Conservation (phyloP, 2,113 vertebrate species). For the Aleadryas rufinucha region DNA sequence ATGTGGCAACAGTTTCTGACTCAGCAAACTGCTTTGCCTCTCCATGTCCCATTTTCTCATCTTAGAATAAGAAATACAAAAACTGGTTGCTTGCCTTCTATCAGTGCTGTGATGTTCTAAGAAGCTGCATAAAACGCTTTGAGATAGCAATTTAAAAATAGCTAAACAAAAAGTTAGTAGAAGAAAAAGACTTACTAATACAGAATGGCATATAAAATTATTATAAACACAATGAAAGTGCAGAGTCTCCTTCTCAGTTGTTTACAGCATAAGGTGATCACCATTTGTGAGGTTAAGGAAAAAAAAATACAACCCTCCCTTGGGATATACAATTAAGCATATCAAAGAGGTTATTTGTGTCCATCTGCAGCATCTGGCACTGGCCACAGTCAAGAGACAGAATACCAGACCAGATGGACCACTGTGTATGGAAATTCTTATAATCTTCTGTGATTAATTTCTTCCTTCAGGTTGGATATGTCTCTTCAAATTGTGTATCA, state of each 20-base stretch:
- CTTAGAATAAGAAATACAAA: background rate
- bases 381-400: background rate
- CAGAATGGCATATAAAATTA: background rate
- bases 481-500: conserved; percentile 28
- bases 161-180: background rate
- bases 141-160: conserved; percentile 11
- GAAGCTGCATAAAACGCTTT: background rate
- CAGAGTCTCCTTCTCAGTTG: background rate
- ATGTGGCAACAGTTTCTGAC: background rate
- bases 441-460: conserved; percentile 41
- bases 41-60: background rate
- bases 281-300: background rate
- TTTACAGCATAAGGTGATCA: background rate
- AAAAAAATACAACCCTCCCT: background rate
- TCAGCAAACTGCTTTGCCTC: background rate
- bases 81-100: background rate
- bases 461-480: conserved; percentile 39
- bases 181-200: background rate
- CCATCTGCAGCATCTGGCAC: conserved; percentile 54
- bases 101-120: background rate
- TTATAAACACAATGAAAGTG: background rate
- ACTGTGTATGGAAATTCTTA: conserved; percentile 2
- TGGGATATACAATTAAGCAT: conserved; percentile 37
- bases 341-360: conserved; percentile 29
- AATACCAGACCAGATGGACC: conserved; percentile 43